These are phyloP conservation scores for Diglossa cyanea DNA, from an alignment of 2,797 vertebrate species.

Conservation along the genomic window DNA sequence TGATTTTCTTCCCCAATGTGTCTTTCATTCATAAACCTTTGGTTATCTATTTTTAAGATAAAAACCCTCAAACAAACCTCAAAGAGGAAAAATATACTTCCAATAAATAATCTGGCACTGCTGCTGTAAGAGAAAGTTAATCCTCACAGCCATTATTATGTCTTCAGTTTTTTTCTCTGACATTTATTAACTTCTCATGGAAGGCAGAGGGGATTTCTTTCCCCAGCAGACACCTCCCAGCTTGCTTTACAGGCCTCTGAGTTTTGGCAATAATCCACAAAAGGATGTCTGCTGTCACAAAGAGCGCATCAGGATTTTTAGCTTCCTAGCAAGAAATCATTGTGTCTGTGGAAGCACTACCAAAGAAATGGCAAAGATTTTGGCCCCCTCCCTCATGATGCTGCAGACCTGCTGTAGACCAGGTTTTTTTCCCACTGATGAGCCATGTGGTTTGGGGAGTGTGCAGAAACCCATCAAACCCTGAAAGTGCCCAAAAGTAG, in stretches of 20 bases:
- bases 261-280: neutral
- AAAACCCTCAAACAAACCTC: neutral
- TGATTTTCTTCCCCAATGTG: neutral
- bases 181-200: constrained; percentile 4
- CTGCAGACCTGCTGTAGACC: neutral
- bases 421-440: neutral
- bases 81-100: neutral
- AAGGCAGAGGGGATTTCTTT: neutral
- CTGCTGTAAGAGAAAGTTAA: neutral
- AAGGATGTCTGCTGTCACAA: neutral
- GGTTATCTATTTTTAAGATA: neutral
- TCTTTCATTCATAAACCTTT: neutral
- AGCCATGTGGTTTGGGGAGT: accelerated
- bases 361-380: neutral
- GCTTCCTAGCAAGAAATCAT: neutral
- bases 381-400: accelerated
- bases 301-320: neutral
- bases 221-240: neutral
- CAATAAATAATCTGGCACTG: neutral
- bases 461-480: neutral
- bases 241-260: neutral
- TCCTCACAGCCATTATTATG: neutral
- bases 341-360: neutral
- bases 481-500: neutral
- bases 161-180: constrained; percentile 2